Base-by-base conservation (phyloP, 2,113 vertebrate species). In the Aspidoscelis tigris region DNA sequence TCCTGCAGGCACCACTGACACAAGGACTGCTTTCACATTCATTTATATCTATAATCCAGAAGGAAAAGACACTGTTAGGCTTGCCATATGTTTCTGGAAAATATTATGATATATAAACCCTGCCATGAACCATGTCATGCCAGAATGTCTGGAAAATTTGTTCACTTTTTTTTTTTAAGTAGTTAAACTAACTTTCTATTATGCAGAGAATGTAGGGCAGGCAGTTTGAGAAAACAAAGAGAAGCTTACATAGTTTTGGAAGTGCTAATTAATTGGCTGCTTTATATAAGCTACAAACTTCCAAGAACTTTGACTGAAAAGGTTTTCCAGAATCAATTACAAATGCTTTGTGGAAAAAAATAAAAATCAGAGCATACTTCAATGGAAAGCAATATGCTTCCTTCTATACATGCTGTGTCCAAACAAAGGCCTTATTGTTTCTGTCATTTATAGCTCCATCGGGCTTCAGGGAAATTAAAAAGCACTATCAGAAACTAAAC, bases 21-120 rank as follows among this genome's bases (percentile, higher is more conserved):
- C 97, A 98, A 0, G 97, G 97, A 73, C 89, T 96, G 87, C 93
- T 97, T 91, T 96, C 96, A 94, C 97, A 98, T 95, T 98, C 97
- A 86, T 98, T 96, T 94, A 96, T 89, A 90, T 97, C 97, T 98
- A 91, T 44, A 95, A 91, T 80, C 82, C 92, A 94, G 90, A 94
- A 93, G 93, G 80, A 89, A 93, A 94, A 94, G 83, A 86, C 86
- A 89, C 78, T 89, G 76, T 95, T 90, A 95, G 87, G 89, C 86
- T 44, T 58, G 76, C 2, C 0, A 82, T 80, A 82, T 88, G 75
- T 87, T 94, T 92, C 90, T 95, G 89, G 81, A 88, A 94, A 95
- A 92, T 89, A 88, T 85, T 90, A 87, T 64, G 90, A 41, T 74
- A 22, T 76, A 78, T 24, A 87, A 91, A 82, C 39, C 9, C 39